phyloP scores from a whole-genome alignment of 2,888 invertebrate genomes.

The Heteromyza rotundicornis region DNA sequence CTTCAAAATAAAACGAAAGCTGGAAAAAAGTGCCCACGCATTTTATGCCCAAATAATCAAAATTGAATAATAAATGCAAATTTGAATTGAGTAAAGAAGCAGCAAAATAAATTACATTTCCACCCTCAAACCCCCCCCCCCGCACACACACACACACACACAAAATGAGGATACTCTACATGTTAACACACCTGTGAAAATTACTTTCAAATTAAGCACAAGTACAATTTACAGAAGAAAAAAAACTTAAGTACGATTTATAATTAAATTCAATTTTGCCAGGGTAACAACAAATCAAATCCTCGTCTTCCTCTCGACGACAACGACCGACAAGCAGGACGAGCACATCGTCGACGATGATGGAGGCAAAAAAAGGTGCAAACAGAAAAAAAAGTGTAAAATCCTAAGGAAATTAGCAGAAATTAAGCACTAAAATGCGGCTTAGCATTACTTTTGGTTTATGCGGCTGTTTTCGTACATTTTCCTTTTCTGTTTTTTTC shows the following conservation, averaged over 20 bases:
- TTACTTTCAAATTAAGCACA: background rate
- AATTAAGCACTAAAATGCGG: conserved; percentile 19
- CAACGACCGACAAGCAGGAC: background rate
- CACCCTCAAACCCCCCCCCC: background rate
- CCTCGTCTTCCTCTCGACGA: background rate
- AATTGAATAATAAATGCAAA: conserved; percentile 5
- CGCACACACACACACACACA: conserved; percentile 8
- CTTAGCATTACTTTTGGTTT: conserved; percentile 2
- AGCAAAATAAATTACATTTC: no score
- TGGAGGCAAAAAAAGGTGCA: background rate
- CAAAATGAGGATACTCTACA: no score
- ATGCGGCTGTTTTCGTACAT: background rate
- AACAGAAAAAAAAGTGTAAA: conserved; percentile 8
- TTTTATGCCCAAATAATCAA: background rate
- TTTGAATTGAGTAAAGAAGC: conserved; percentile 8
- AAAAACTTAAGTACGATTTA: background rate
- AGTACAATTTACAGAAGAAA: no score
- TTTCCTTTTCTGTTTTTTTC: background rate
- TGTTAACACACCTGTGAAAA: background rate
- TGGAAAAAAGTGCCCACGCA: no score
- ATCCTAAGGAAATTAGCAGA: conserved; percentile 21
- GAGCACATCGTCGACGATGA: background rate
- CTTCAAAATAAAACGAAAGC: no score
- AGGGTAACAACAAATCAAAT: background rate
- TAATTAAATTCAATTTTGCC: conserved; percentile 8